Base-by-base conservation (phyloP, 2,888 invertebrate genomes). In the Nomada hirtipes region DNA sequence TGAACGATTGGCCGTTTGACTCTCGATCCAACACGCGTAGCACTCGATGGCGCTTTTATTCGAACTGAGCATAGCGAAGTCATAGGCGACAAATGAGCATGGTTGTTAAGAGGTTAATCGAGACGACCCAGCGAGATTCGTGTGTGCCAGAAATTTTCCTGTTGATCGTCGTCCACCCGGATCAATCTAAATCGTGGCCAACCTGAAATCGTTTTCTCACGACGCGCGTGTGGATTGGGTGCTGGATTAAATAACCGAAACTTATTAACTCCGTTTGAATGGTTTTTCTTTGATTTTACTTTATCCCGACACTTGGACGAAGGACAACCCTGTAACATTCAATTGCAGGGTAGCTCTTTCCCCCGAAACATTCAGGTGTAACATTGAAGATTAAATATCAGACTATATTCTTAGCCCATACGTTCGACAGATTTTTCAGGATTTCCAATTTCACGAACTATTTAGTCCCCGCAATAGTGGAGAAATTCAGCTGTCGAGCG, bases 81-180 rank as follows among this genome's bases (percentile, higher is more conserved):
- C 83, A 78, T 83, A 77, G 73, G 18, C 72, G 75, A 68, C 65
- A 64, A 78, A 83, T 72, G 83, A 83, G 65, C 68, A 47, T 64
- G 72, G 29, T 55, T 55, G 73, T 83, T 83, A 77, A 82, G 55
- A 42, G 83, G 83, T 83, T 78, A 83, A 83, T 83, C 71, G 77
- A 55, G 60, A 57, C 60, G 78, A 72, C 83, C 83, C 78, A 23
- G n/a, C 64, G 71, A 64, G 74, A 83, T 83, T 83, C 78, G 63
- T 72, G 68, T 57, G 55, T 74, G 78, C 78, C 78, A 10, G 67
- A 83, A 83, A 83, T 75, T 69, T 63, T 75, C 71, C 74, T 60
- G 63, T 50, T 57, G 75, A 60, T 69, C 69, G 69, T 64, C 63
- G 76, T 68, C 72, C 69, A 53, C 55, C 74, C 70, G 61, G 60